Base-by-base conservation (phyloP, 2,113 vertebrate genomes). In the Opisthocomus hoazin region DNA sequence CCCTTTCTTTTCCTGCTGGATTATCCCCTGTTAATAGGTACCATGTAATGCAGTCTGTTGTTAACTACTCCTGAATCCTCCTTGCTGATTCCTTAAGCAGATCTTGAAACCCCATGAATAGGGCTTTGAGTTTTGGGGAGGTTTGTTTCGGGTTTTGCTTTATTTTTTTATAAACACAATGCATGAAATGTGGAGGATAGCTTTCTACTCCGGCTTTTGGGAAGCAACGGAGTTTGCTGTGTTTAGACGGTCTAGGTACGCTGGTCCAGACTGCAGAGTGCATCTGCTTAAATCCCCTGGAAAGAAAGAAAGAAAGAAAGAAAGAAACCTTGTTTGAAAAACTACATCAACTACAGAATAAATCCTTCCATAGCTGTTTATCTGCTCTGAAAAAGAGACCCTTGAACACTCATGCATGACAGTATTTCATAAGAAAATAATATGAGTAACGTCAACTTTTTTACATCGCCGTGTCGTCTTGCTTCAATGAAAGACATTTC, bases 71-170 rank as follows among this genome's bases (percentile, higher is more conserved):
- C 83, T 22, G 77, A 92, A 85, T 87, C 87, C 89, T 27, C 39
- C 84, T 41, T 9, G 56, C 84, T 80, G 94, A 78, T 94, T 94
- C 92, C 91, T 84, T 93, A 96, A 95, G 93, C 61, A 94, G 82
- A 96, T 86, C 87, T 77, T 1, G 1, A 86, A 95, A 86, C 11
- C 39, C 65, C 0, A 0, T 11, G 66, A 73, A 95, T 75, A 64
- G 74, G 80, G 23, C 81, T 92, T 65, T 51, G 69, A 91, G 27
- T 89, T 89, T 95, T 20, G 46, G 56, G 36, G 26, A 79, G 57
- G 64, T 83, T 92, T 85, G 78, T 5, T 71, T 68, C 32, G 37
- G 41, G 51, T 34, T 61, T 84, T 51, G 1, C 12, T 5, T 50
- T 43, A 43, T 61, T n/a, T 53, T n/a, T 43, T 17, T 45, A 45